Base-by-base conservation (phyloP, 1,140 invertebrate species). In the Platyscapa corneri region DNA sequence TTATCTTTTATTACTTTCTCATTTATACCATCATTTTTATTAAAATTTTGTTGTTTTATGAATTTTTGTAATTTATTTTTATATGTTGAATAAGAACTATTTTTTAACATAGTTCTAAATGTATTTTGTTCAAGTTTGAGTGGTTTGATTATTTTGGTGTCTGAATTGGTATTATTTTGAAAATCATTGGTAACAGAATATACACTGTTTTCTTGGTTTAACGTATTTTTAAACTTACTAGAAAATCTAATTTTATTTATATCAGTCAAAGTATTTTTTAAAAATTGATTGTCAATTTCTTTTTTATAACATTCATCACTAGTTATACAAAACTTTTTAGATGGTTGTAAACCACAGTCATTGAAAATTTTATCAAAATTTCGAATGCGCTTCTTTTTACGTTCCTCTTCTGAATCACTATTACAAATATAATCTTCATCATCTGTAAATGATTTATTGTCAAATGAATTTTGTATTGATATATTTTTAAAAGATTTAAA, bases 391-490 rank as follows among this genome's bases (percentile, higher is more conserved):
- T 93, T 93, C n/a, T 86, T 90, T n/a, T 80, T 87, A 56, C 80
- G 74, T 30, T 92, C 92, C 39, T 94, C 94, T 89, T 96, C 95
- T 56, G 95, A 95, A 90, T 96, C 95, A 92, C 95, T 95, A 83
- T 95, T 95, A 89, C 94, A 95, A 75, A 96, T 93, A 92, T 95
- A 95, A 89, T 96, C 95, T 84, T 92, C 92, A 77, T 92, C 89
- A 20, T 93, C 91, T 0, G 90, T 90, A 32, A 42, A 80, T n/a
- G 75, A 67, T 42, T 84, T 3, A 30, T 64, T 76, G 1, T 70
- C 8, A 34, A 75, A 70, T 20, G 2, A 30, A 2, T 72, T 14
- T 20, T 60, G 16, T 18, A 60, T 46, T 32, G 32, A 20, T 16
- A n/a, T 27, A 83, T 70, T 82, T 77, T 89, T 81, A 82, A 89